A percentile compares a stretch with the other conserved stretches of the same genome.
phyloP scores from a whole-genome alignment of 2,113 vertebrate species.

The Pan troglodytes region DNA sequence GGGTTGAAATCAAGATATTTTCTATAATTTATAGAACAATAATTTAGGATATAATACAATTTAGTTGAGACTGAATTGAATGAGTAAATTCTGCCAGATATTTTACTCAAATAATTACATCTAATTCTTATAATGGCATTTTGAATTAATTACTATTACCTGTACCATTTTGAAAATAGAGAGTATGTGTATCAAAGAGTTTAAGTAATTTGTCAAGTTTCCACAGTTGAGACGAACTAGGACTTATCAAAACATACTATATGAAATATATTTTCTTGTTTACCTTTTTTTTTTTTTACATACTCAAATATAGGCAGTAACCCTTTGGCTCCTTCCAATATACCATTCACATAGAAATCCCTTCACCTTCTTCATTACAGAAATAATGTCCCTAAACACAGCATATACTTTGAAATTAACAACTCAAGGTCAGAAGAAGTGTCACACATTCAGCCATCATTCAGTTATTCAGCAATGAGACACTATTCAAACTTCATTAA shows the following conservation, averaged over 20 bases:
- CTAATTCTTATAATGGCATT: not conserved
- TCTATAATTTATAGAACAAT: not conserved
- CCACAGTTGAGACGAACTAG: not conserved
- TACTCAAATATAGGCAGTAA: not conserved
- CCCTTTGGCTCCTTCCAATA: not conserved
- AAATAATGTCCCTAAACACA: not conserved
- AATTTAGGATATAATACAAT: not conserved
- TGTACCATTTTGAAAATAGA: not conserved
- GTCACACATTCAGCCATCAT: not conserved
- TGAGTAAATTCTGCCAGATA: not conserved
- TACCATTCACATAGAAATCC: not conserved
- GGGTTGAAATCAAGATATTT: not conserved
- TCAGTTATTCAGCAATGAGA: not conserved
- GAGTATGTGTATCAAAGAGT: not conserved
- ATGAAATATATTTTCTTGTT: not conserved
- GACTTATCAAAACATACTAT: not conserved
- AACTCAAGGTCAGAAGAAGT: not conserved
- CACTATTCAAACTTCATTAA: not conserved
- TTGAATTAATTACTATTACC: not conserved
- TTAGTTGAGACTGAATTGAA: not conserved
- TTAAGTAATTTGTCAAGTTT: not conserved
- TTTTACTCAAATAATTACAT: not conserved
- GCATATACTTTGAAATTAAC: not conserved
- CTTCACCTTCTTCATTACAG: not conserved
- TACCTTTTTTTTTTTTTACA: not conserved